phyloP scores from a whole-genome alignment of 2,888 invertebrate genomes.

The Metallyticus violacea region DNA sequence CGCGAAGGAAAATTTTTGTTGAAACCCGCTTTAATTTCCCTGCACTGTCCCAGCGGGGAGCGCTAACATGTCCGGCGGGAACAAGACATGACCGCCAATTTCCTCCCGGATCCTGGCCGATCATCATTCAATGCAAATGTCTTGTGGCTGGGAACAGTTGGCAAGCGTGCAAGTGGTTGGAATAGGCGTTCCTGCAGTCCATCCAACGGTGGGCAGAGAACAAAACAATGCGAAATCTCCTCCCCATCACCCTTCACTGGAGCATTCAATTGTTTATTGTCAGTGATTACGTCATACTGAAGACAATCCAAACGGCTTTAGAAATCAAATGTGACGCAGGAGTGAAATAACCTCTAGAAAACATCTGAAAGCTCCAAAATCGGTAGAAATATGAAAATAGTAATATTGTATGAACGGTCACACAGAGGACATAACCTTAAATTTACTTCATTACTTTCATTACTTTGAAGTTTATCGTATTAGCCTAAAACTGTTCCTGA shows the following conservation, averaged over 20 bases:
- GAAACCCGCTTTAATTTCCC: not conserved
- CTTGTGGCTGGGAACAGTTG: not conserved
- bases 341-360: too few relatives aligned
- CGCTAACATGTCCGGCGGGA: not conserved
- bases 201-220: not conserved
- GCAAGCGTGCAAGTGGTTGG: not conserved
- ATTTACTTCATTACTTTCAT: too few relatives aligned
- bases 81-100: not conserved
- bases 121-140: not conserved
- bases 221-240: not conserved
- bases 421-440: too few relatives aligned
- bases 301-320: too few relatives aligned
- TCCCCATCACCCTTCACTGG: not conserved
- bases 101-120: not conserved
- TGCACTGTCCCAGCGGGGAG: not conserved
- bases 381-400: too few relatives aligned
- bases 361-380: too few relatives aligned
- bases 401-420: too few relatives aligned
- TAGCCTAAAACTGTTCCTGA: too few relatives aligned
- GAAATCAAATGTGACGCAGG: too few relatives aligned
- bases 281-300: too few relatives aligned
- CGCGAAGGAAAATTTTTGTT: not conserved
- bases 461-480: too few relatives aligned
- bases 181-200: not conserved
- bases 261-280: not conserved